Evolutionary conservation across 2,797 vertebrate species (phyloP).

Genomic region (Catharus ustulatus): DNA sequence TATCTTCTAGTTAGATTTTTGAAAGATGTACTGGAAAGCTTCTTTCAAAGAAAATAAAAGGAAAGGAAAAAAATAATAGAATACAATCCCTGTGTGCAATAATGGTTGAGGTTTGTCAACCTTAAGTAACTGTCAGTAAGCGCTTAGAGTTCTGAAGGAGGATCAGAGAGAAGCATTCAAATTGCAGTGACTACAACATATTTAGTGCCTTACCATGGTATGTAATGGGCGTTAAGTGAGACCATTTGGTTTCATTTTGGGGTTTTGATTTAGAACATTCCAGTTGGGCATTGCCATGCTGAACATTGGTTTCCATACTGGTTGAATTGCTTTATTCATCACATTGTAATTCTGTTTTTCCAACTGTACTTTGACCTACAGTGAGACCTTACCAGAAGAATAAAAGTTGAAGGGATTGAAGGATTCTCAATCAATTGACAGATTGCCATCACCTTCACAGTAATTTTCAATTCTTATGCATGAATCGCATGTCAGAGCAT

Average conservation of each 20-base stretch:
- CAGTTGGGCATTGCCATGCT: not conserved
- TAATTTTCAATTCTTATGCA: constrained; percentile 74
- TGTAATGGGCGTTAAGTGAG: constrained; percentile 14
- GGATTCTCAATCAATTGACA: constrained; percentile 52
- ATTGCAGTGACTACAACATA: constrained; percentile 19
- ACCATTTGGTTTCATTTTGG: constrained; percentile 48
- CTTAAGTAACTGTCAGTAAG: constrained; percentile 49
- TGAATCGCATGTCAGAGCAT: constrained; percentile 54
- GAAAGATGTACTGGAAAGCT: not conserved
- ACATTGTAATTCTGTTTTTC: constrained; percentile 19
- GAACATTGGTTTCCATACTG: constrained; percentile 29
- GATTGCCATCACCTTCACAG: constrained; percentile 21
- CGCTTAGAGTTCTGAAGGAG: constrained; percentile 23
- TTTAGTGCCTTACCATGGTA: constrained; percentile 21
- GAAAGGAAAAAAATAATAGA: not conserved
- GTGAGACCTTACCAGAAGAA: constrained; percentile 11
- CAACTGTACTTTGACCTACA: constrained; percentile 55
- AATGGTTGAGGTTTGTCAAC: constrained; percentile 22
- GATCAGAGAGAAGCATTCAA: constrained; percentile 66
- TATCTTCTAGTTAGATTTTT: not conserved
- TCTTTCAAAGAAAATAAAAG: not conserved
- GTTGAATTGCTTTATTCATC: constrained; percentile 16
- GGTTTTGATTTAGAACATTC: constrained; percentile 53
- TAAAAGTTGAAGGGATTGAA: constrained; percentile 14
- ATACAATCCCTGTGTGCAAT: not conserved